Conservation (phyloP, 2,888 invertebrate species). For the Rambutsinella grinnellia region DNA sequence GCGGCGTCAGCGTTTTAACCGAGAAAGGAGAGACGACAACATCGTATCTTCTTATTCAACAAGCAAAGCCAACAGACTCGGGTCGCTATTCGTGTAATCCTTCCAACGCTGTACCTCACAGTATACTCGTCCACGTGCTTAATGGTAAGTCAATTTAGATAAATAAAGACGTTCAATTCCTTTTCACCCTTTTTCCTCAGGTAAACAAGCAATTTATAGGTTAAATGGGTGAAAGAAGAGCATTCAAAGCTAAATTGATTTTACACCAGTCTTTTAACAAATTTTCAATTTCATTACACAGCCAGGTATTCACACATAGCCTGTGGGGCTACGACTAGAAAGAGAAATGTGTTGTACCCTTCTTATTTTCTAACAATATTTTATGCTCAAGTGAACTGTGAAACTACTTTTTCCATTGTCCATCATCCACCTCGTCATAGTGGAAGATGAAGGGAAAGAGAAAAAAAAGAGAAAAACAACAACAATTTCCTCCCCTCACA, state of each 20-base stretch:
- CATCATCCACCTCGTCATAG: neutral
- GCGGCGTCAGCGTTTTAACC: constrained; percentile 91
- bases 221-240: neutral
- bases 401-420: neutral
- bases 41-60: constrained; percentile 89
- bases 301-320: neutral
- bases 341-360: neutral
- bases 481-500: neutral
- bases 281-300: neutral
- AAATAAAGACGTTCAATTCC: too few relatives aligned
- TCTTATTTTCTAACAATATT: neutral
- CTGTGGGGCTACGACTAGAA: neutral
- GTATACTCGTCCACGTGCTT: constrained; percentile 91
- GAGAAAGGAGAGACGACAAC: constrained; percentile 92
- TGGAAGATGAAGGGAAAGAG: neutral
- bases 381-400: neutral
- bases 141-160: constrained; percentile 78
- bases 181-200: neutral
- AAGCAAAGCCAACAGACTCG: constrained; percentile 87
- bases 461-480: neutral
- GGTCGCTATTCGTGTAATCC: constrained; percentile 95
- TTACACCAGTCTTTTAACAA: neutral
- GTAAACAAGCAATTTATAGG: too few relatives aligned
- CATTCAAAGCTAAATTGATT: neutral
- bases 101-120: constrained; percentile 91